Evolutionary conservation across 1,140 invertebrate species (phyloP), one percentile per base, ranked within the genome.

Genomic region (Polypedilum vanderplanki): DNA sequence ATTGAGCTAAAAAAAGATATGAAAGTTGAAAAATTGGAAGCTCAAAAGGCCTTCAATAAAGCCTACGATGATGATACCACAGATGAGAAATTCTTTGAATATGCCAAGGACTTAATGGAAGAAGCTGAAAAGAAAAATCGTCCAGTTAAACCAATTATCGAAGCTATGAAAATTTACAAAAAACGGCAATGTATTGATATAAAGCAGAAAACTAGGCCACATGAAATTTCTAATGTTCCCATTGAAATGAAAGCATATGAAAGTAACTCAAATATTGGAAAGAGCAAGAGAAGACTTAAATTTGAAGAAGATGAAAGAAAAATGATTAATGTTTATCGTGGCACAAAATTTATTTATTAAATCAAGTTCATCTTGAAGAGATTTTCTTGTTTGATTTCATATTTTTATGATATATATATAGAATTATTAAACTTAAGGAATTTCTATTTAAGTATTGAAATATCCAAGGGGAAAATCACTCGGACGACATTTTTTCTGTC

Each of bases 81-180:
- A 22, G 79, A 82, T 75, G 75, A 78, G 10, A 78, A 76, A 76
- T 82, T 82, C 76, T 80, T 82, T 74, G 78, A 78, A 41, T 82
- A 81, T 76, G 81, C 81, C 1, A 75, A 79, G 46, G 78, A 80
- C 76, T 75, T 81, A 10, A 77, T 82, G 57, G 77, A 80, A 70
- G 74, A 79, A 40, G 79, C 80, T 9, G 77, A 79, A 67, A 79
- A 78, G 5, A 81, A 79, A 22, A 77, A 77, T 10, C 75, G 80
- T 22, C 77, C 77, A 4, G 78, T 78, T 3, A 77, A 78, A 75
- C 80, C 81, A 5, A 79, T 81, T 41, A 76, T 79, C 20, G 79
- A 78, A 75, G 80, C 78, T 10, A 77, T 82, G 9, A 40, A 76
- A 40, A 76, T 76, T 18, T 78, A 78, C 57, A 78, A 78, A 20